A percentile compares a stretch with the other conserved stretches of the same genome.
Conservation (phyloP, 2,888 invertebrate species). For the Ennomos erosarius region DNA sequence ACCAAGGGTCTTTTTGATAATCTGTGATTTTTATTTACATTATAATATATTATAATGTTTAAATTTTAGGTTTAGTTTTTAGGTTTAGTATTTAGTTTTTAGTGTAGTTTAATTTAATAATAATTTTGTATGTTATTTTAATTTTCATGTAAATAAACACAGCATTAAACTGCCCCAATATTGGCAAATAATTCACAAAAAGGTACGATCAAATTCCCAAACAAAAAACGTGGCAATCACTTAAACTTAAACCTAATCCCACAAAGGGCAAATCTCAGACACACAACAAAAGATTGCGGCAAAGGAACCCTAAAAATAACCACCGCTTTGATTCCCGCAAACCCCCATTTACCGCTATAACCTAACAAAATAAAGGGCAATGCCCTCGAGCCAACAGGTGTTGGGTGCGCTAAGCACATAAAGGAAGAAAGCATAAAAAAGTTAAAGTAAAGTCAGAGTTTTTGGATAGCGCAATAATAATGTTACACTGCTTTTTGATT, state of each 20-base stretch:
- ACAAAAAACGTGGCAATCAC: constrained; percentile 14
- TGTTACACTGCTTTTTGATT: constrained; percentile 72
- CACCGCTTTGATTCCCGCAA: constrained; percentile 58
- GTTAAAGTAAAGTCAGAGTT: constrained; percentile 74
- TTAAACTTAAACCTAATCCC: constrained; percentile 24
- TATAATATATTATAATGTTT: too few species aligned
- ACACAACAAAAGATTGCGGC: constrained; percentile 33
- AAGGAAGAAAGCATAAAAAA: constrained; percentile 78
- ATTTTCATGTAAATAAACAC: too few species aligned
- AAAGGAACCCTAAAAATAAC: constrained; percentile 50
- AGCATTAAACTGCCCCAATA: too few species aligned
- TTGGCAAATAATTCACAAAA: too few species aligned
- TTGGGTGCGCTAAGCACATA: constrained; percentile 74
- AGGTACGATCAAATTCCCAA: not conserved
- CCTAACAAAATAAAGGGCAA: constrained; percentile 68
- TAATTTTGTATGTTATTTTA: too few species aligned
- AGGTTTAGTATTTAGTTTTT: too few species aligned
- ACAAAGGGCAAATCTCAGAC: constrained; percentile 28
- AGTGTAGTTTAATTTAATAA: too few species aligned
- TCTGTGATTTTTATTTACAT: too few species aligned
- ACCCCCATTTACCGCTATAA: constrained; percentile 63
- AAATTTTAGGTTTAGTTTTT: too few species aligned
- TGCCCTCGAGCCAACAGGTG: constrained; percentile 80
- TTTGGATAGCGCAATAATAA: constrained; percentile 70
- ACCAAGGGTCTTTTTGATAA: too few species aligned